These are phyloP conservation scores for Rhinogobio ventralis DNA, from an alignment of 2,797 vertebrate species.

Conservation along the genomic window DNA sequence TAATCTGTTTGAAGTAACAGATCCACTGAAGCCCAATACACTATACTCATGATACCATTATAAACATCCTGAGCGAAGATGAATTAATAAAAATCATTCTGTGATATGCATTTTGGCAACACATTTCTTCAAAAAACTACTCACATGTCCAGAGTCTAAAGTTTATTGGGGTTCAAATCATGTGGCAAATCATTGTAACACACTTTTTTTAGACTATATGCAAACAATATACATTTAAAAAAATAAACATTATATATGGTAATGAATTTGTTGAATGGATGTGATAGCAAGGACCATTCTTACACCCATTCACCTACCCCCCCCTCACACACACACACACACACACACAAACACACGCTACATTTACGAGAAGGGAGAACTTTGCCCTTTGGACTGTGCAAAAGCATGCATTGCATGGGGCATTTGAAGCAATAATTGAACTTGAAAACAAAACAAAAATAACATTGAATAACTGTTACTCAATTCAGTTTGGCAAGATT, in stretches of 20 bases:
- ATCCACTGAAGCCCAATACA: background rate
- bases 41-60: background rate
- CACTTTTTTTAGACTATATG: background rate
- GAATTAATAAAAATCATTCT: background rate
- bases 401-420: conserved; percentile 20
- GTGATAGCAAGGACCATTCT: background rate
- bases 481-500: conserved; percentile 5
- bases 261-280: background rate
- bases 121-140: background rate
- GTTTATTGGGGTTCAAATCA: background rate
- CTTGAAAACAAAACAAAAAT: background rate
- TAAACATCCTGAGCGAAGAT: background rate
- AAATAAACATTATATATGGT: background rate
- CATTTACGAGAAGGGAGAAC: conserved; percentile 43
- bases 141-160: background rate
- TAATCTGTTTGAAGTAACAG: conserved; percentile 28
- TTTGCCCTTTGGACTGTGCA: conserved; percentile 64
- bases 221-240: background rate
- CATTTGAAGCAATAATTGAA: background rate
- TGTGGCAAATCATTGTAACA: background rate
- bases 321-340: background rate
- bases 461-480: background rate
- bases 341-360: too few relatives aligned
- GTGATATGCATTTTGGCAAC: background rate
- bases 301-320: too few relatives aligned